Base-by-base conservation (phyloP, 1,140 invertebrate genomes). In the Ceratosolen fusciceps region DNA sequence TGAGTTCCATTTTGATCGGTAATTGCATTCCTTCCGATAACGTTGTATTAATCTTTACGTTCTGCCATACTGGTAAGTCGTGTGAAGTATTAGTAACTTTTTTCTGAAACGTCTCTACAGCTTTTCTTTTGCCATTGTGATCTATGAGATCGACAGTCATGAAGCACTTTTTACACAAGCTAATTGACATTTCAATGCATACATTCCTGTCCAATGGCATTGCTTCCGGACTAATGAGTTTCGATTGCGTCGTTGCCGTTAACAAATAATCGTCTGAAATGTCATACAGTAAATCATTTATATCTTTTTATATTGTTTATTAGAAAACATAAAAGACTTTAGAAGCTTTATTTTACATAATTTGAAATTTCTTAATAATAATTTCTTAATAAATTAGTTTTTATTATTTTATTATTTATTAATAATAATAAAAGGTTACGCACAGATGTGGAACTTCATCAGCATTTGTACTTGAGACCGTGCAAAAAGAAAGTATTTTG, bases 401-500 rank as follows among this genome's bases (percentile, higher is more conserved):
- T 37, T 37, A 21, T 3, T 34, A 65, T 34, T 24, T 65, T 34
- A 14, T n/a, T 31, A 37, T 19, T 34, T 65, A 65, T 60, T 19
- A 65, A 65, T 34, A 37, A 65, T 65, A 65, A 34, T n/a, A 71
- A 71, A 29, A 16, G 9, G 7, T 1, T 75, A 75, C 79, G 14
- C 67, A 80, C 79, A 80, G 2, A 43, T 67, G 31, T 80, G 79
- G 49, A 77, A 56, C 52, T 77, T 80, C 68, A 80, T 67, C 16
- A 73, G 8, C 68, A 73, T 65, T 24, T 10, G 29, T n/a, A 24
- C 37, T 7, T 4, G 16, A 47, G 65, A 67, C n/a, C 70, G 71
- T 39, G n/a, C 72, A 47, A 43, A 70, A 5, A 75, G 24, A n/a
- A 52, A 75, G 19, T 75, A 80, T 47, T 73, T 31, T 14, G 12